Evolutionary conservation across 2,888 invertebrate genomes (phyloP).

Genomic region (Callyntrura sp.): DNA sequence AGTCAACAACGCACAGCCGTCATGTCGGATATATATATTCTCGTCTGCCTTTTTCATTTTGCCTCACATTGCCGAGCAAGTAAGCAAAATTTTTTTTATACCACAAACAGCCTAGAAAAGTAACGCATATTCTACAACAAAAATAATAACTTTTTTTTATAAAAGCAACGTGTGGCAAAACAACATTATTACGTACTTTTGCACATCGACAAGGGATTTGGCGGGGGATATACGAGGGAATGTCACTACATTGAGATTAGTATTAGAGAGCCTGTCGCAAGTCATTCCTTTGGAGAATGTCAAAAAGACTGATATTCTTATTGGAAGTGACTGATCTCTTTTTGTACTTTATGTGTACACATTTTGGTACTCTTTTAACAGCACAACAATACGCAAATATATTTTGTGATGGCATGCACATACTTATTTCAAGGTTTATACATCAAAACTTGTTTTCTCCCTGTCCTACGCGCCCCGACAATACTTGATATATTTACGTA

Average conservation of each 20-base stretch:
- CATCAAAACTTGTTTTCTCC: not conserved
- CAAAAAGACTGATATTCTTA: slow-evolving; percentile 64
- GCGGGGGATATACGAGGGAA: slow-evolving; percentile 42
- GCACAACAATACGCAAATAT: not conserved
- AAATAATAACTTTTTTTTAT: slow-evolving; percentile 13
- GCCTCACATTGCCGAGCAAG: not conserved
- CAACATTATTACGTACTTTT: slow-evolving; percentile 59
- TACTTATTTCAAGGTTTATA: not conserved
- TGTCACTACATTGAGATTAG: slow-evolving; percentile 64
- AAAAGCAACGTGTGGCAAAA: slow-evolving; percentile 20
- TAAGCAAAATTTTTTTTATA: not conserved
- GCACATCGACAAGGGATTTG: slow-evolving; percentile 62
- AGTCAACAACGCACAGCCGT: not conserved
- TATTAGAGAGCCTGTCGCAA: slow-evolving; percentile 68
- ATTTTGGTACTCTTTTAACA: not conserved
- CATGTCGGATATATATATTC: not conserved
- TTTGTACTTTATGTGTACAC: slow-evolving; percentile 1
- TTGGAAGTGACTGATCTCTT: slow-evolving; percentile 74
- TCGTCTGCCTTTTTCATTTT: not conserved
- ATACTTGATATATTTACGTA: not conserved
- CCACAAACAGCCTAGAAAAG: not conserved
- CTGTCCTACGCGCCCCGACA: not conserved
- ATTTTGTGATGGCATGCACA: not conserved
- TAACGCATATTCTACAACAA: not conserved
- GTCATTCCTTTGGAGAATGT: slow-evolving; percentile 61